These are phyloP conservation scores for Miltochrista miniata DNA, from an alignment of 2,888 invertebrate genomes.

Conservation along the genomic window DNA sequence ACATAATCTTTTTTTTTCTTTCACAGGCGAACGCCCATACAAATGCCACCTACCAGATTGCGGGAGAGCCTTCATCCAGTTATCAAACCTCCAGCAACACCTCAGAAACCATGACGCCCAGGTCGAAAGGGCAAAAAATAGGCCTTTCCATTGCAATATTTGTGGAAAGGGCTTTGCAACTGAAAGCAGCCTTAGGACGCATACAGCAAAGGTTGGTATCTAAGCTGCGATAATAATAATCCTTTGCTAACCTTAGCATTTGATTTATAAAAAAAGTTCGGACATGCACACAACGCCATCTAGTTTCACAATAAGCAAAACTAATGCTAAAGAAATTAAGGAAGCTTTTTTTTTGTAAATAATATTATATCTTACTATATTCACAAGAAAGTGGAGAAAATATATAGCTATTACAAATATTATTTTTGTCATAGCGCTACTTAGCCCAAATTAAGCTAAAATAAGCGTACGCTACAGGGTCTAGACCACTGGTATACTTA, in stretches of 20 bases:
- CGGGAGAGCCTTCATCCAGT: conserved; percentile 97
- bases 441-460: too few species aligned
- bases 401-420: too few species aligned
- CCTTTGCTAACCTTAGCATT: neutral
- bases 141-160: conserved; percentile 97
- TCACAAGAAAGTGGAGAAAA: too few species aligned
- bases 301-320: too few species aligned
- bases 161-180: conserved; percentile 98
- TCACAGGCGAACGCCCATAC: conserved; percentile 97
- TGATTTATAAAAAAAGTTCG: neutral
- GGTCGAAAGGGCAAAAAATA: conserved; percentile 96
- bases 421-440: too few species aligned
- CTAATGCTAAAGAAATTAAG: too few species aligned
- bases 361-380: too few species aligned
- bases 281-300: too few species aligned
- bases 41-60: conserved; percentile 98
- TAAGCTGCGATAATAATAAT: conserved; percentile 15
- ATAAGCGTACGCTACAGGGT: too few species aligned
- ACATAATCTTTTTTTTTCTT: conserved; percentile 38
- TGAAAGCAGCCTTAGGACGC: conserved; percentile 96
- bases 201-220: conserved; percentile 97
- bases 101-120: conserved; percentile 98
- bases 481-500: too few species aligned
- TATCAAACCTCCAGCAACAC: conserved; percentile 98
- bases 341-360: too few species aligned